Evolutionary conservation across 2,797 vertebrate genomes (phyloP), one percentile per base, ranked within the genome.

Genomic region (Pelochelys cantorii): DNA sequence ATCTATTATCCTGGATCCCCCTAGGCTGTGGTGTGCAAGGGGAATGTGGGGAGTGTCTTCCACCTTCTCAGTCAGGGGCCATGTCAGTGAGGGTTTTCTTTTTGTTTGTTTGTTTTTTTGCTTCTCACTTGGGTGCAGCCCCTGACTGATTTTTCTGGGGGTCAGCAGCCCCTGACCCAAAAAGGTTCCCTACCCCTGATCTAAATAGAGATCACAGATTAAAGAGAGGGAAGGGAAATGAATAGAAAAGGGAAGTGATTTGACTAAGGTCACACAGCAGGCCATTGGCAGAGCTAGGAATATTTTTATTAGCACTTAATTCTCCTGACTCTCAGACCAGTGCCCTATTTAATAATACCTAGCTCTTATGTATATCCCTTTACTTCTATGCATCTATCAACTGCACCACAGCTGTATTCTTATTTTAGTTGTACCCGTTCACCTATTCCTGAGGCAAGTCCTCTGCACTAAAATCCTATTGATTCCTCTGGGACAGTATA

Each of bases 371-470:
- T 57, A 62, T 62, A 62, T 62, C 25, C 92, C 3, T 60, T 14
- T 48, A 86, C 42, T 42, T 1, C 1, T 77, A 11, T 62, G 9
- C n/a, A 74, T 84, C 31, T 42, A 48, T 23, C 37, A 90, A n/a
- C 27, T 17, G 14, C 27, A 91, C 11, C 2, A 60, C 18, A 7
- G 7, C 0, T 0, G 1, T 27, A 11, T 29, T 95, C 93, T 56
- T n/a, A 59, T 83, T 71, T 11, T 34, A 89, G 82, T 65, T 87
- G 52, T 31, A 59, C 18, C 0, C 0, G 54, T 93, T 82, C 13
- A 1, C 1, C 29, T 62, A 48, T 5, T 1, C 2, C 1, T 2
- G 31, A 1, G 48, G 74, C 75, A 92, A 42, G 92, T 1, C 1
- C 12, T 11, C 62, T 56, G 62, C 71, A 53, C 15, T 11, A 88